Evolutionary conservation across 2,797 vertebrate genomes (phyloP), one percentile per base, ranked within the genome.

Genomic region (Bovichtus variegatus): DNA sequence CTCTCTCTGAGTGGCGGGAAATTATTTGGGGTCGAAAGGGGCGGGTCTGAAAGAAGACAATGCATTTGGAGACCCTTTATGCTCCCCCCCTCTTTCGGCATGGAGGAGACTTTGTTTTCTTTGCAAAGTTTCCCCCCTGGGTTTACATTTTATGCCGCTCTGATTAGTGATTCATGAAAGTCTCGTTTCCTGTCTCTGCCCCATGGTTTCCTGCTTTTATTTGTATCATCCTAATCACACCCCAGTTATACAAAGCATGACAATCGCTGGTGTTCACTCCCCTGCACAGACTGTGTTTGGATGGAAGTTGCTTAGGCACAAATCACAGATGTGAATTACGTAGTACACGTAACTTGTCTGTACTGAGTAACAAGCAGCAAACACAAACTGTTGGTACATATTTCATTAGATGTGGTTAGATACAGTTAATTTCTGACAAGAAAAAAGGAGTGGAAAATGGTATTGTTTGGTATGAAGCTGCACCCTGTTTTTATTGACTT

Each of bases 1-100:
- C 27, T 1, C 54, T 61, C 8, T 50, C 31, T 68, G 47, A 59
- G 44, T 64, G 82, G 86, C 70, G 72, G 81, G 70, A 90, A 88
- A 86, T 47, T 0, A 50, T 65, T 74, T 78, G 15, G 3, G 50
- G 49, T 6, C 12, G 51, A 54, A 58, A 55, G 53, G n/a, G 69
- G 44, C 0, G 16, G 36, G 44, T 57, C 53, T 9, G 5, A 2
- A 1, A 58, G 68, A 58, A 55, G 36, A 83, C 87, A 85, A 83
- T 80, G 18, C 70, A 40, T 65, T 58, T 60, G 7, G 38, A 59
- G 57, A 85, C 31, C 34, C 21, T 60, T 73, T 18, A 60, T 50
- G 19, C 74, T 25, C 31, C 27, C 27, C 34, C 59, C 46, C 40
- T n/a, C 44, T 53, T 58, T 23, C 60, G 40, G 15, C 36, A 11